Conservation (phyloP, 2,888 invertebrate genomes). For the Druceiella hillmani region DNA sequence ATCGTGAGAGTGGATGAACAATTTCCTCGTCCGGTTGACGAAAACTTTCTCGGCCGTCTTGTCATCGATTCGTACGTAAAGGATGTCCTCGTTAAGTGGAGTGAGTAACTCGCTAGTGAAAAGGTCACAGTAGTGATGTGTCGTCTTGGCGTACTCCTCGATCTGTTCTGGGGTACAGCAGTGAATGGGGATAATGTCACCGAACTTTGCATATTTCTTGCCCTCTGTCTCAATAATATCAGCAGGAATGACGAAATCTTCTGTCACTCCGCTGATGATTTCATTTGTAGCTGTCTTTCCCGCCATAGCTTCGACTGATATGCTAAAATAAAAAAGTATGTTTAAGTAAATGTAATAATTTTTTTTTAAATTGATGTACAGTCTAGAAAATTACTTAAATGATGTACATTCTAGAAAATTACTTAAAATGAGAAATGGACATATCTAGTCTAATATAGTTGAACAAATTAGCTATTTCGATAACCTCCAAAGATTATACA, state of each 20-base stretch:
- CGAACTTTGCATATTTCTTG: constrained; percentile 34
- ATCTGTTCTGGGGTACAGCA: constrained; percentile 37
- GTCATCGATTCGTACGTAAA: constrained; percentile 39
- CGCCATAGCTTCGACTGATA: too few relatives aligned
- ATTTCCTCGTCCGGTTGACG: constrained; percentile 40
- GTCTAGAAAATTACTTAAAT: too few relatives aligned
- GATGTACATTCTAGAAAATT: too few relatives aligned
- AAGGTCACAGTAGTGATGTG: constrained; percentile 44
- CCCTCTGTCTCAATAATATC: constrained; percentile 33
- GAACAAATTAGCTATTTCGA: too few relatives aligned
- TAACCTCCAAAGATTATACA: too few relatives aligned
- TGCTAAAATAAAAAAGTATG: too few relatives aligned
- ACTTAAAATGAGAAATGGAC: too few relatives aligned
- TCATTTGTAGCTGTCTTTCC: constrained; percentile 36
- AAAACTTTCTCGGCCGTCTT: constrained; percentile 44
- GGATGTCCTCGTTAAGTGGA: constrained; percentile 40
- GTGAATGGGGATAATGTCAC: constrained; percentile 37
- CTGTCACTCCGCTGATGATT: constrained; percentile 38
- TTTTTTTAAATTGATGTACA: too few relatives aligned
- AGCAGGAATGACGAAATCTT: constrained; percentile 35
- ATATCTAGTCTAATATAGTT: too few relatives aligned
- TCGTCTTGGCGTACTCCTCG: constrained; percentile 26
- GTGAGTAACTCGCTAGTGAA: constrained; percentile 38
- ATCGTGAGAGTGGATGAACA: constrained; percentile 38
- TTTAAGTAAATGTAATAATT: too few relatives aligned